Percentiles rank a stretch among this genome's conserved stretches.
phyloP scores from a whole-genome alignment of 2,888 invertebrate species.

The Embidobia sp. region DNA sequence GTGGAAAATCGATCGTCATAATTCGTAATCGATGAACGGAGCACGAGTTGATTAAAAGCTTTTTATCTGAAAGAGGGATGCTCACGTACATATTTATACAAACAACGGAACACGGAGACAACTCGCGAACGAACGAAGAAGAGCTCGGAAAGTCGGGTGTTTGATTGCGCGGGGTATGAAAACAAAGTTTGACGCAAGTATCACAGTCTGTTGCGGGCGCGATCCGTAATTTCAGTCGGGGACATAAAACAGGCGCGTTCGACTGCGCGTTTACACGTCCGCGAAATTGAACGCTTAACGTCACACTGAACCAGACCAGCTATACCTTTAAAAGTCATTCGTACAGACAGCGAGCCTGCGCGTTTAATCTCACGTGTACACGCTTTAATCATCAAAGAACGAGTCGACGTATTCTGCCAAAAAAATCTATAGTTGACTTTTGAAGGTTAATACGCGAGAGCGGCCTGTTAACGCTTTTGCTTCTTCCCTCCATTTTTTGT shows the following conservation, averaged over 20 bases:
- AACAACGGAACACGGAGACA: no score
- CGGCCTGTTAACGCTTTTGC: not conserved
- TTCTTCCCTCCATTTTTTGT: not conserved
- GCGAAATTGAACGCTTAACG: conserved; percentile 76
- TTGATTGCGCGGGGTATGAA: no score
- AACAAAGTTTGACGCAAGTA: no score
- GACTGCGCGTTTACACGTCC: conserved; percentile 61
- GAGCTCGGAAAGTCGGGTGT: no score
- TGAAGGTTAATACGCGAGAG: conserved; percentile 59
- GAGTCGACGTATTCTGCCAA: conserved; percentile 66
- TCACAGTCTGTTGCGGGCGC: not conserved
- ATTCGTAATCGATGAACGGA: no score
- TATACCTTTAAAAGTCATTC: conserved; percentile 71
- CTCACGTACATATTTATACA: no score
- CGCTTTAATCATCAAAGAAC: conserved; percentile 46
- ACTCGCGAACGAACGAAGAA: no score
- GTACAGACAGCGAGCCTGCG: conserved; percentile 71
- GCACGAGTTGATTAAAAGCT: no score
- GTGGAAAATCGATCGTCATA: no score
- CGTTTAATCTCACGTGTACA: conserved; percentile 58
- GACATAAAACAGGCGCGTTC: conserved; percentile 9
- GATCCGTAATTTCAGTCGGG: no score
- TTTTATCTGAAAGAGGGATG: no score
- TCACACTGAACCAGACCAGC: conserved; percentile 74
- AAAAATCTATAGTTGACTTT: conserved; percentile 68